Evolutionary conservation across 2,888 invertebrate species (phyloP), one percentile per base, ranked within the genome.

Genomic region (Amphimallon solstitiale): DNA sequence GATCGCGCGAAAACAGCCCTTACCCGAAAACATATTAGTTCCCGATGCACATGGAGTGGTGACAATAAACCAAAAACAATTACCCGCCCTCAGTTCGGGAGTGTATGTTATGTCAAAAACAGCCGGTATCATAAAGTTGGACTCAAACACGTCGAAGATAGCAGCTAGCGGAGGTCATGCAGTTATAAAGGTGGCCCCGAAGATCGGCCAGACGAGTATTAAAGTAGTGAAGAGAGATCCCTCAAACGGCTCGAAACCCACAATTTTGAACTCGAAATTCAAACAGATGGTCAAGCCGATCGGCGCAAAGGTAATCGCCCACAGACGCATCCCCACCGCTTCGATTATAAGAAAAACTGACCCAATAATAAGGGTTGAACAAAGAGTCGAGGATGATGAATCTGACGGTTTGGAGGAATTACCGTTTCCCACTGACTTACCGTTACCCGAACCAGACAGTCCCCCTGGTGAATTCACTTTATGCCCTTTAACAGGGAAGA

Each of bases 21-120:
- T 81, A 2, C 80, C 81, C 0, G 78, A 79, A 6, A 79, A 80
- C 59, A 76, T 81, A 48, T 73, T 86, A 23, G 84, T 86, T 6
- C 85, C 85, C 0, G 86, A 85, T 70, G 84, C 85, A 0, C 90
- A 90, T 78, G 90, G 91, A 10, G 89, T 91, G 59, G 89, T 91
- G 66, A 88, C 91, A 80, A 89, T 91, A 15, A 90, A 90, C 78
- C 90, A 90, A 48, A 90, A 90, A 76, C 90, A 90, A 79, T 86
- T 90, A 84, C 89, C 91, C 15, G 84, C 85, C 40, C 76, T 86
- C 59, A 83, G 86, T 72, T 83, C 86, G 74, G 90, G 90, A 72
- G 90, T 92, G 38, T 92, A 91, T 77, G 90, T 91, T 63, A 90
- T 92, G 89, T 90, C 91, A 6, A 89, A 90, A 79, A 91, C 90